phyloP scores from a whole-genome alignment of 2,113 vertebrate species.

The Nerophis lumbriciformis region DNA sequence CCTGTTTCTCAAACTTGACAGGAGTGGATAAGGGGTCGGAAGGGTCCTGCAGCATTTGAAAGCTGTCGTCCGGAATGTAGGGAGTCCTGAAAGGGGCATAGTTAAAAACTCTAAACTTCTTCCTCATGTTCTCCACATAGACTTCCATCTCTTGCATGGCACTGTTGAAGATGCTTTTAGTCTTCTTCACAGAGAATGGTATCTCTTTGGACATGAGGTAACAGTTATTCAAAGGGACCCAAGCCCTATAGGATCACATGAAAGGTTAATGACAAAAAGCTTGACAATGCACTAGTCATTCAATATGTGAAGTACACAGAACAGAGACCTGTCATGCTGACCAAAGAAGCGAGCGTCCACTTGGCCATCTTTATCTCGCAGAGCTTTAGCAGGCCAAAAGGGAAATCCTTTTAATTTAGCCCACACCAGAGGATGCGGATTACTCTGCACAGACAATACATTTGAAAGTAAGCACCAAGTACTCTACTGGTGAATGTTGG shows the following conservation, averaged over 20 bases:
- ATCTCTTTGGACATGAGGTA: slow-evolving; percentile 99
- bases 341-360: slow-evolving; percentile 98
- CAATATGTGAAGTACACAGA: slow-evolving; percentile 8
- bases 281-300: background rate
- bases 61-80: slow-evolving; percentile 94
- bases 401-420: slow-evolving; percentile 99
- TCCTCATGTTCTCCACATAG: slow-evolving; percentile 94
- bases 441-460: slow-evolving; percentile 79
- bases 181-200: slow-evolving; percentile 99
- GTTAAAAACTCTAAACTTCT: slow-evolving; percentile 95
- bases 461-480: slow-evolving; percentile 16
- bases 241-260: slow-evolving; percentile 75
- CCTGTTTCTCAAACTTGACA: slow-evolving; percentile 88
- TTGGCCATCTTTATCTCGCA: slow-evolving; percentile 96
- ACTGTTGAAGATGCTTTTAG: slow-evolving; percentile 99
- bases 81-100: slow-evolving; percentile 95
- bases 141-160: slow-evolving; percentile 99
- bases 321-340: slow-evolving; percentile 91
- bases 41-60: slow-evolving; percentile 94
- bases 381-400: slow-evolving; percentile 98
- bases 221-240: slow-evolving; percentile 99
- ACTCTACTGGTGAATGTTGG: slow-evolving; percentile 12
- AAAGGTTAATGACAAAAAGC: background rate
- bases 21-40: slow-evolving; percentile 83
- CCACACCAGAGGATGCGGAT: slow-evolving; percentile 97